Conservation (phyloP, 1,140 invertebrate genomes). For the Pinna nobilis region DNA sequence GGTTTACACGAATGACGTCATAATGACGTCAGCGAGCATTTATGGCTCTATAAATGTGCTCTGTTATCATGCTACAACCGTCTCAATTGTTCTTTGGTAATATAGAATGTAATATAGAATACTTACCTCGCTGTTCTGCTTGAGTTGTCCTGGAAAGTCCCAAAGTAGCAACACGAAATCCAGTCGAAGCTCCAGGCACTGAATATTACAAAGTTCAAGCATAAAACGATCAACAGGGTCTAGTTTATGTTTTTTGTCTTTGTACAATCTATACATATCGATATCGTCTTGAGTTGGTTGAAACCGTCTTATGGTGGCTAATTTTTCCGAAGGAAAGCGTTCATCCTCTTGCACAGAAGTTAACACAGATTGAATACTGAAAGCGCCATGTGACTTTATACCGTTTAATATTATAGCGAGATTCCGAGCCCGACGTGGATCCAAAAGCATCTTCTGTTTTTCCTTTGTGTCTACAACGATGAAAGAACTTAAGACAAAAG, state of each 20-base stretch:
- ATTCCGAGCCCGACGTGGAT: slow-evolving; percentile 49
- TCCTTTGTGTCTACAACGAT: too few relatives aligned
- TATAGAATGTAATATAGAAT: not conserved
- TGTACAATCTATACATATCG: slow-evolving; percentile 49
- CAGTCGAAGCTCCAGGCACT: slow-evolving; percentile 42
- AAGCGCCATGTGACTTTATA: slow-evolving; percentile 34
- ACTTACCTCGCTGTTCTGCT: slow-evolving; percentile 38
- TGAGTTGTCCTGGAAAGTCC: slow-evolving; percentile 48
- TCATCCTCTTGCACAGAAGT: slow-evolving; percentile 43
- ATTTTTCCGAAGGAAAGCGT: slow-evolving; percentile 46
- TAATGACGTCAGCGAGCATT: too few relatives aligned
- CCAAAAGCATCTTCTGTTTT: slow-evolving; percentile 44
- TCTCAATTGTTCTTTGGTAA: too few relatives aligned
- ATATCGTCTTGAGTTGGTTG: slow-evolving; percentile 53
- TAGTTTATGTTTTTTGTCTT: slow-evolving; percentile 31
- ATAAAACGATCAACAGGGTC: slow-evolving; percentile 51
- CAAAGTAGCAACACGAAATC: slow-evolving; percentile 46
- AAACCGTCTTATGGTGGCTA: slow-evolving; percentile 49
- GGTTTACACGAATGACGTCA: too few relatives aligned
- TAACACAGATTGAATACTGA: slow-evolving; percentile 27
- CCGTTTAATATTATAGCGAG: slow-evolving; percentile 51
- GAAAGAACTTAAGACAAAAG: too few relatives aligned
- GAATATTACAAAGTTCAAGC: slow-evolving; percentile 53
- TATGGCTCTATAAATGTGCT: too few relatives aligned
- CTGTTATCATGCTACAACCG: too few relatives aligned